phyloP scores from a whole-genome alignment of 2,888 invertebrate species.

The Apamea epomidion region DNA sequence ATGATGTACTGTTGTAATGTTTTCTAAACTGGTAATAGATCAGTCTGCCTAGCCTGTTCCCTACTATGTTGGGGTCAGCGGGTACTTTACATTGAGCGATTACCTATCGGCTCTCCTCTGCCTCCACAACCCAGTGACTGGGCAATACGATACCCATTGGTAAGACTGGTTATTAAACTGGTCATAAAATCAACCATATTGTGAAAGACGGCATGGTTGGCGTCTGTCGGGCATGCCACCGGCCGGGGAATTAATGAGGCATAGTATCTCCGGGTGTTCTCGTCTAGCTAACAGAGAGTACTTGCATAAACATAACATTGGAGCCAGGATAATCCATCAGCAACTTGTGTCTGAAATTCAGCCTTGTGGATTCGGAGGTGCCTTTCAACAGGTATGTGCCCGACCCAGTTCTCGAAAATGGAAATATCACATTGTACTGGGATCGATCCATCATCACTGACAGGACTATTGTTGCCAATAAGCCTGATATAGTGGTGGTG shows the following conservation, averaged over 20 bases:
- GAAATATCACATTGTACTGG: too few relatives aligned
- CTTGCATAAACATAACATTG: background rate
- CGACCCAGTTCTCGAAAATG: too few relatives aligned
- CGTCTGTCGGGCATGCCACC: too few relatives aligned
- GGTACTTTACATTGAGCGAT: background rate
- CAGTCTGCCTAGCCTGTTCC: background rate
- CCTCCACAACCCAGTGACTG: background rate
- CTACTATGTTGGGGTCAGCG: background rate
- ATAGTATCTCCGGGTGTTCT: background rate
- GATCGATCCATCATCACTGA: too few relatives aligned
- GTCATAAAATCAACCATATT: background rate
- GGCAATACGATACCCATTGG: background rate
- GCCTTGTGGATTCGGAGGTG: background rate
- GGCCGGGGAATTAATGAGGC: too few relatives aligned
- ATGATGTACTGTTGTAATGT: background rate
- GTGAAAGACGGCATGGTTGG: too few relatives aligned
- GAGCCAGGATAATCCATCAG: too few relatives aligned
- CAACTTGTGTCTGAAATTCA: background rate
- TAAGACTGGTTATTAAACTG: background rate
- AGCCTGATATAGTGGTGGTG: too few relatives aligned
- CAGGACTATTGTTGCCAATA: too few relatives aligned
- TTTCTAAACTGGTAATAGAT: background rate
- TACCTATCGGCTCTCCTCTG: background rate
- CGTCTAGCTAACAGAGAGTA: background rate
- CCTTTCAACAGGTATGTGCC: too few relatives aligned